Conservation (phyloP, 2,797 vertebrate species). For the Somateria mollissima region DNA sequence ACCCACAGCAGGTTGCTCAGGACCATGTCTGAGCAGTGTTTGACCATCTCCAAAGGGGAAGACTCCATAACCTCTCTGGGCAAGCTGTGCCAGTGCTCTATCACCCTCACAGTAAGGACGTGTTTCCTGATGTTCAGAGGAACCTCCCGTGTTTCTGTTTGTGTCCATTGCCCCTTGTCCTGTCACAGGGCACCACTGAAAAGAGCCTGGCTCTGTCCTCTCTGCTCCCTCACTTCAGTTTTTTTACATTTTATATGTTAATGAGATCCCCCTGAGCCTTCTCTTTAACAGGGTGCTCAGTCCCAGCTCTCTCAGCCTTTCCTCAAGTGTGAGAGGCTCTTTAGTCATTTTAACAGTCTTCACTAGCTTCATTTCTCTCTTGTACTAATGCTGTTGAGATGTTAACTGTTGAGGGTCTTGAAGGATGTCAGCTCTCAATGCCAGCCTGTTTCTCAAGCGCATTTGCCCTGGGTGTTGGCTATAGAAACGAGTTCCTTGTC, state of each 20-base stretch:
- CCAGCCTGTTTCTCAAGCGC: neutral
- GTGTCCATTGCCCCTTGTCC: neutral
- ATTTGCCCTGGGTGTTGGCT: neutral
- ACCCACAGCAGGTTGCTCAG: neutral
- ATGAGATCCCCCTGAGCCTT: neutral
- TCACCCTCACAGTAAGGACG: neutral
- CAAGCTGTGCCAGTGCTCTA: neutral
- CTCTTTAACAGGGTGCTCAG: neutral
- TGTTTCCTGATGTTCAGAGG: neutral
- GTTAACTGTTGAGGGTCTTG: neutral
- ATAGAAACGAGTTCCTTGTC: neutral
- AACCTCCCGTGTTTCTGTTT: neutral
- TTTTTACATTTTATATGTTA: neutral
- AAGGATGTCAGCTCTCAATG: neutral
- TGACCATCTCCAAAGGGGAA: neutral
- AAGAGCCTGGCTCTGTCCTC: neutral
- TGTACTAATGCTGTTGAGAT: neutral
- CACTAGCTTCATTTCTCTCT: neutral
- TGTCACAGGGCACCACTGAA: neutral
- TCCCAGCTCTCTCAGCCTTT: neutral
- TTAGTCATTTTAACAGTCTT: neutral
- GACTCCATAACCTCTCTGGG: neutral
- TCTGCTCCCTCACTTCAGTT: neutral
- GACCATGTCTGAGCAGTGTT: neutral
- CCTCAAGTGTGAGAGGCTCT: neutral